Base-by-base conservation (phyloP, 2,797 vertebrate species). In the Hipposideros larvatus region DNA sequence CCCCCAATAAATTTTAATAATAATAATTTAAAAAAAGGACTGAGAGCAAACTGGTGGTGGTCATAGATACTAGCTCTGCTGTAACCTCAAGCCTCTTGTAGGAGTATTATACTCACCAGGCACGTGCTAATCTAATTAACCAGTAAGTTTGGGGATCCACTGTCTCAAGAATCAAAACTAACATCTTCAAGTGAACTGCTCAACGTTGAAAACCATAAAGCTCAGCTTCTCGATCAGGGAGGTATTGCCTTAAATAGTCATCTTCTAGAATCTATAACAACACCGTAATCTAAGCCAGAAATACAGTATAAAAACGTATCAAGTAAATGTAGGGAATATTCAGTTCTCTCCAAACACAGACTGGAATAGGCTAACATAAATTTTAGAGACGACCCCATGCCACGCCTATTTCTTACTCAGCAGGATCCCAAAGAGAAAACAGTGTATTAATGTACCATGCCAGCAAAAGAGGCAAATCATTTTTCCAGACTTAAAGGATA, bases 141-240 rank as follows among this genome's bases (percentile, higher is more conserved):
- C 43, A 77, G n/a, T 61, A 85, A 9, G 4, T 51, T 87, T 61
- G 16, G 34, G 34, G 57, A 48, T 41, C 37, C 82, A 78, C 22
- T 70, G 66, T 19, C 75, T 91, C n/a, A 46, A 77, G 53, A 70
- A 24, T 57, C 21, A 96, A 84, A 96, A 80, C 26, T 73, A 68
- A 82, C 91, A 71, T 51, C 9, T 53, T 93, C 51, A 82, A 75
- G 61, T 53, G 22, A 87, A 28, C 9, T 31, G 8, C 48, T 90
- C 87, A 90, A 22, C 8, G 59, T n/a, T 75, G 70, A 88, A 92
- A 61, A 11, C 14, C 26, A 59, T 43, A 80, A 94, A 77, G 48
- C 11, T 75, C 77, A 48, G 22, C 15, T 73, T 34, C 70, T 70
- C 77, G 65, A 82, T 16, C 18, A 84, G 55, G 2, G 6, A 70